A percentile compares a stretch with the other conserved stretches of the same genome.
These are phyloP conservation scores for Slavum lentiscoides DNA, from an alignment of 2,888 invertebrate genomes.

Conservation along the genomic window DNA sequence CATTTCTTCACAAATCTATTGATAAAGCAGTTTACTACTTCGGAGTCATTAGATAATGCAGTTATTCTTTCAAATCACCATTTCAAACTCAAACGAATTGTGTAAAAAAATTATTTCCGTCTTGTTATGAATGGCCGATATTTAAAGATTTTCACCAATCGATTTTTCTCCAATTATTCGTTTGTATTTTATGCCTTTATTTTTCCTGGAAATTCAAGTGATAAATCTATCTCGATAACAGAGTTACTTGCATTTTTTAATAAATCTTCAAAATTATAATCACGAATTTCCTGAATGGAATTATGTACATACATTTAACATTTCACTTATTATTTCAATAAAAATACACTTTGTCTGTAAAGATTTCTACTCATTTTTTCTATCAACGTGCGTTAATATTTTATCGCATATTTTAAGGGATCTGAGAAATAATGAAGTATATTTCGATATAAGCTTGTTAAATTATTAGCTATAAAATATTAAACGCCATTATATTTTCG, in stretches of 20 bases:
- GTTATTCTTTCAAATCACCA: not conserved
- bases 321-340: conserved; percentile 19
- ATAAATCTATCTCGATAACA: conserved; percentile 9
- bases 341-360: conserved; percentile 7
- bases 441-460: too few relatives aligned
- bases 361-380: not conserved
- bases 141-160: not conserved
- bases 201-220: conserved; percentile 16
- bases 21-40: not conserved
- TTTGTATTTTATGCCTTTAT: conserved; percentile 8
- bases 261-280: conserved; percentile 13
- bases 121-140: not conserved
- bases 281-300: conserved; percentile 31
- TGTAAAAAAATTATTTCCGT: conserved; percentile 24
- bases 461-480: not conserved
- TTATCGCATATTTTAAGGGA: not conserved
- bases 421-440: too few relatives aligned
- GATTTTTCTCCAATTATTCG: conserved; percentile 2
- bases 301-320: conserved; percentile 26
- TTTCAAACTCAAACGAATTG: conserved; percentile 1
- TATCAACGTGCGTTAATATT: conserved; percentile 17
- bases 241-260: conserved; percentile 21
- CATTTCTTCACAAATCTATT: not conserved
- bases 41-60: not conserved
- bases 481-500: not conserved